Evolutionary conservation across 2,888 invertebrate species (phyloP).

Genomic region (Ornithoptera priamus): DNA sequence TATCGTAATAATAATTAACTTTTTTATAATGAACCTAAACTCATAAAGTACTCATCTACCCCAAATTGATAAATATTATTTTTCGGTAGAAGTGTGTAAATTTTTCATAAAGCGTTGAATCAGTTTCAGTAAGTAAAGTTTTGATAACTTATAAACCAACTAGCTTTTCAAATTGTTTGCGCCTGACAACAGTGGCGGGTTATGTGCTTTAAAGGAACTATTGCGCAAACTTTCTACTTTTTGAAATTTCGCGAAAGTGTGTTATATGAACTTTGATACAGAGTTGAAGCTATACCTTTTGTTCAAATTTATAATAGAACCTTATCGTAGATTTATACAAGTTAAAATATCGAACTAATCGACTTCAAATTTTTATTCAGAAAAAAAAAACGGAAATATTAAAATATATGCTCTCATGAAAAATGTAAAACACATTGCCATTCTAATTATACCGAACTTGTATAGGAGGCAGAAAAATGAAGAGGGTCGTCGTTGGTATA

Average conservation of each 20-base stretch:
- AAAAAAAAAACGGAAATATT: not conserved
- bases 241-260: constrained; percentile 45
- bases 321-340: not conserved
- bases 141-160: constrained; percentile 55
- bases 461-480: constrained; percentile 60
- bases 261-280: constrained; percentile 18
- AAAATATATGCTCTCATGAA: not conserved
- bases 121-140: constrained; percentile 52
- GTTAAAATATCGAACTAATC: not conserved
- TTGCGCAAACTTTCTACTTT: constrained; percentile 57
- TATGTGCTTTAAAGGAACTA: constrained; percentile 47
- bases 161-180: constrained; percentile 59
- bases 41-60: too few relatives aligned
- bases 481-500: constrained; percentile 77
- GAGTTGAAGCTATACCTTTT: not conserved
- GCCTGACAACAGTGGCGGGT: constrained; percentile 42
- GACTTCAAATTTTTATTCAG: not conserved
- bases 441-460: constrained; percentile 59
- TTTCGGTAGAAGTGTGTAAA: not conserved
- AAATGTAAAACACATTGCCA: constrained; percentile 33
- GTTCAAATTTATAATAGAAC: not conserved
- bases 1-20: not conserved
- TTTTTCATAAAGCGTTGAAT: constrained; percentile 25
- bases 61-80: too few relatives aligned
- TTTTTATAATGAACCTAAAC: not conserved